Evolutionary conservation across 2,888 invertebrate genomes (phyloP).

Genomic region (Scaptodrosophila latifasciaeformis): DNA sequence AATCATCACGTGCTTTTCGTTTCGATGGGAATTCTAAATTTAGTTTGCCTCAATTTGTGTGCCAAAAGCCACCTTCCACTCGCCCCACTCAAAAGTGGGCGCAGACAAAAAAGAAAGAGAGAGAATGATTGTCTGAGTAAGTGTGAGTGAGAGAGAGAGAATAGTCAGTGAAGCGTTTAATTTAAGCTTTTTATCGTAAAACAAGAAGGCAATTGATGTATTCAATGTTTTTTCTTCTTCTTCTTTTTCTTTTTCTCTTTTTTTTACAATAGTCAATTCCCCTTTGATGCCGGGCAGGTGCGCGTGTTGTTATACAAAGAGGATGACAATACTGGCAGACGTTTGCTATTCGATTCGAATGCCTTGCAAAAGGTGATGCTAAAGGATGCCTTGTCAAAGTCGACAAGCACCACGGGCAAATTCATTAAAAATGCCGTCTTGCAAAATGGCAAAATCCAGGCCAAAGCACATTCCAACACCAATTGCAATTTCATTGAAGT

Average conservation of each 20-base stretch:
- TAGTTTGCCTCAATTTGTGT: too few relatives aligned
- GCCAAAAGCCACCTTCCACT: too few relatives aligned
- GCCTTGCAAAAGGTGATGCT: constrained; percentile 79
- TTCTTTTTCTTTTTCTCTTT: constrained; percentile 1
- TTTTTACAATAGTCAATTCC: constrained; percentile 77
- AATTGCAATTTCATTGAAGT: constrained; percentile 78
- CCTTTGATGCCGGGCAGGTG: constrained; percentile 83
- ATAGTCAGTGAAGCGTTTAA: too few relatives aligned
- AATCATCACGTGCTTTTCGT: constrained; percentile 69
- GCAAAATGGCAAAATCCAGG: constrained; percentile 51
- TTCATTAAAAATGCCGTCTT: constrained; percentile 44
- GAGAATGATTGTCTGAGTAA: too few relatives aligned
- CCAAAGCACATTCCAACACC: constrained; percentile 64
- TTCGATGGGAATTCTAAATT: constrained; percentile 62
- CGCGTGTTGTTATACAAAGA: constrained; percentile 89
- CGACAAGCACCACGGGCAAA: constrained; percentile 31
- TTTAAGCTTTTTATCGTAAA: too few relatives aligned
- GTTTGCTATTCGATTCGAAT: constrained; percentile 88
- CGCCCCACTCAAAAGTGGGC: too few relatives aligned
- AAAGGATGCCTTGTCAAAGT: constrained; percentile 42
- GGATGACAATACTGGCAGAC: constrained; percentile 87
- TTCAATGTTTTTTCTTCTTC: background rate
- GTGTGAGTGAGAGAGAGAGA: too few relatives aligned
- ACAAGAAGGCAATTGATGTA: too few relatives aligned
- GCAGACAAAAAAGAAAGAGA: too few relatives aligned